Evolutionary conservation across 2,797 vertebrate genomes (phyloP).

Genomic region (Dipus sagitta): DNA sequence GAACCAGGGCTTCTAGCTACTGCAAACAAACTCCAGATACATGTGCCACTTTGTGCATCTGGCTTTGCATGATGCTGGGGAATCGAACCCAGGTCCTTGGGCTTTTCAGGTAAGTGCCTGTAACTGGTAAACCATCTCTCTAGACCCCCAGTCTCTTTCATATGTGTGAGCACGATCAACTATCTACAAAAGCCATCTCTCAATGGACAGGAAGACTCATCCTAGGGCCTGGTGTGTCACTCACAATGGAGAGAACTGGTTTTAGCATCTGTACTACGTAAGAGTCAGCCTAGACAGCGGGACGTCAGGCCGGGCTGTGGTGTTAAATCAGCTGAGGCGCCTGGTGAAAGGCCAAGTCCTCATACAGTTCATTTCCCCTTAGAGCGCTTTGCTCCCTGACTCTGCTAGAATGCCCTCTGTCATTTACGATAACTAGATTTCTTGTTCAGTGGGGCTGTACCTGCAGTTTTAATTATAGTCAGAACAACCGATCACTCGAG

Average conservation of each 20-base stretch:
- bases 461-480: constrained; percentile 9
- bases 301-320: not conserved
- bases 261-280: not conserved
- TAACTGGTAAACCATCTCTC: no score
- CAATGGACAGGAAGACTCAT: not conserved
- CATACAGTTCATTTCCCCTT: not conserved
- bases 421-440: constrained; percentile 50
- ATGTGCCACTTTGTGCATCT: no score
- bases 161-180: not conserved
- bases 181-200: not conserved
- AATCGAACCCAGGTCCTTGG: no score
- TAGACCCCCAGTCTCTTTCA: no score
- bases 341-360: not conserved
- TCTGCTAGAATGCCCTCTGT: constrained; percentile 31
- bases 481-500: constrained; percentile 42
- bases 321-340: not conserved
- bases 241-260: not conserved
- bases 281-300: not conserved
- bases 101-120: no score
- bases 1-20: no score
- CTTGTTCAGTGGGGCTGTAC: not conserved
- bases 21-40: no score
- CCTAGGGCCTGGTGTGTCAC: not conserved
- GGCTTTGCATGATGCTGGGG: no score
- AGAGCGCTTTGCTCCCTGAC: constrained; percentile 22